Conservation (phyloP, 2,888 invertebrate genomes). For the Ecdyonurus torrentis region DNA sequence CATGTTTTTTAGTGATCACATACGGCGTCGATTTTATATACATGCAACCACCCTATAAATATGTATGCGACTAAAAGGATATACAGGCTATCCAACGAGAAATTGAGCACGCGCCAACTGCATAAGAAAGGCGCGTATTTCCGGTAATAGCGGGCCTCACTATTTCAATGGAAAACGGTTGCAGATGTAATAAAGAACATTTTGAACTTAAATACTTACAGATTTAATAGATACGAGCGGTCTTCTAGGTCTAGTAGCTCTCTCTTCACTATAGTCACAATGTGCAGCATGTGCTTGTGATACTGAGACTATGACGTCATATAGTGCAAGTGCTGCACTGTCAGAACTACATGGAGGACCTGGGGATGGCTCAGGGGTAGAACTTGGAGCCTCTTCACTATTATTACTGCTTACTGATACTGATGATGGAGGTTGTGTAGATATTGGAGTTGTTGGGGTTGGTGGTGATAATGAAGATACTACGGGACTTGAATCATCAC, state of each 20-base stretch:
- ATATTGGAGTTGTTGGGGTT: slow-evolving; percentile 13
- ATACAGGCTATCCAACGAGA: too few species aligned
- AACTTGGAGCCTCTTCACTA: slow-evolving; percentile 19
- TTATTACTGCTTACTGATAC: slow-evolving; percentile 20
- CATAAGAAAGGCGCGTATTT: too few species aligned
- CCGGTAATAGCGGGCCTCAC: too few species aligned
- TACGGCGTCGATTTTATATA: too few species aligned
- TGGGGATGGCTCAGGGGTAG: slow-evolving; percentile 23
- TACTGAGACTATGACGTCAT: slow-evolving; percentile 62
- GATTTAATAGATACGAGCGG: neutral
- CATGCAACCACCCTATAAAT: too few species aligned
- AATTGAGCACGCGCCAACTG: too few species aligned
- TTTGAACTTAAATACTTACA: too few species aligned
- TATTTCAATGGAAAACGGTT: too few species aligned
- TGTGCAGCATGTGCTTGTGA: slow-evolving; percentile 61
- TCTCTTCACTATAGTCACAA: slow-evolving; percentile 78
- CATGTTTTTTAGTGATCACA: too few species aligned
- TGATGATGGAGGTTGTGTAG: slow-evolving; percentile 8
- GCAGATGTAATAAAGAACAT: too few species aligned
- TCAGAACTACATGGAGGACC: slow-evolving; percentile 33
- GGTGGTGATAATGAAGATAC: slow-evolving; percentile 18
- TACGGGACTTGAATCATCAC: slow-evolving; percentile 11
- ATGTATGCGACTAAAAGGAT: too few species aligned
- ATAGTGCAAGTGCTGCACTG: slow-evolving; percentile 44
- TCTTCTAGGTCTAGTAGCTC: slow-evolving; percentile 27